Base-by-base conservation (phyloP, 23 tunicate genomes). In the Pegea sp. region DNA sequence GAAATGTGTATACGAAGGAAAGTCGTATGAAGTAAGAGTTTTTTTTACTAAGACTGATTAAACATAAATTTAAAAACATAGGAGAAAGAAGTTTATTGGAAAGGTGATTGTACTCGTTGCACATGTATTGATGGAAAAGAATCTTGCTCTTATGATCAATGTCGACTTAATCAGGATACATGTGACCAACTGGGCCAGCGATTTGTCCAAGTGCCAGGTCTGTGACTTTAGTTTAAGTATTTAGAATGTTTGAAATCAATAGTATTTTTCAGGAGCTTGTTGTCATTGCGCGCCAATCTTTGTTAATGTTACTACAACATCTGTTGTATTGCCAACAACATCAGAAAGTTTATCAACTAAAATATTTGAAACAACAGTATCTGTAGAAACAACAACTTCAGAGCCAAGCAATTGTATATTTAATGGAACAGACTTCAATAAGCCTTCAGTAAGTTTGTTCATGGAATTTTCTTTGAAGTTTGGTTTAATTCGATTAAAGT, bases 11-110 rank as follows among this genome's bases (percentile, higher is more conserved):
- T 60, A 58, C 56, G 65, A 74, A 33, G 84, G 84, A 26, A 42
- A 49, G 5, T 28, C 72, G 28, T 65, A 54, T 26, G 38, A 65
- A 56, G 84, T 74, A 26, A 0, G 13, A 22, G 24, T 20, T 52
- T 52, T 0, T 20, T 52, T 52, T 22, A n/a, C 24, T 0, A n/a
- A n/a, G 16, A 38, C 21, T 52, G 16, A 0, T 52, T n/a, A 1
- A 52, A 16, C 24, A 22, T 52, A 13, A n/a, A n/a, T 52, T n/a
- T n/a, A n/a, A 52, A n/a, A n/a, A 52, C 56, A 6, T 29, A 81
- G 93, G 75, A 72, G 30, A 75, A 75, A 0, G 78, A 72, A 22
- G 16, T 29, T 1, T 81, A 65, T 58, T 81, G 93, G 93, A 81
- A 72, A 69, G 81, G 81, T 2, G 70, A 72, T 34, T 81, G 93